A percentile compares a stretch with the other conserved stretches of the same genome.
These are phyloP conservation scores for Sebastes diaconus DNA, from an alignment of 2,797 vertebrate species.

Conservation along the genomic window DNA sequence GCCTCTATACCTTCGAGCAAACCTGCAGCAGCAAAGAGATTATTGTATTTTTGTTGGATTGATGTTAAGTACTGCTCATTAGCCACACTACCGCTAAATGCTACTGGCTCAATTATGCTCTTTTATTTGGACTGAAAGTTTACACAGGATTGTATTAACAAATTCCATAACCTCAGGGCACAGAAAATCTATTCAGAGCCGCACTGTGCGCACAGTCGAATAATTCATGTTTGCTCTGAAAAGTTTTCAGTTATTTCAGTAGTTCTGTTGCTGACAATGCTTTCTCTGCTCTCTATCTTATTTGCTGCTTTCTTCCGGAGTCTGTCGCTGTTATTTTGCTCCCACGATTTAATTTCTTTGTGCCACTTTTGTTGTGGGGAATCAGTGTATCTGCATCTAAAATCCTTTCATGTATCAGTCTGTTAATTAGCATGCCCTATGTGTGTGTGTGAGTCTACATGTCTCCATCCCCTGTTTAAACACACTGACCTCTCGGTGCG, in stretches of 20 bases:
- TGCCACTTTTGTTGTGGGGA: background rate
- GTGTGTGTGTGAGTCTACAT: conserved; percentile 15
- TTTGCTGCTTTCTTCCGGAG: background rate
- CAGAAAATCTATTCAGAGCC: background rate
- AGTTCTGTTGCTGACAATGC: background rate
- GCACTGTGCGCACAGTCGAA: background rate
- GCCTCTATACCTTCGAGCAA: background rate
- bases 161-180: conserved; percentile 30
- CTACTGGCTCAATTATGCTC: conserved; percentile 8
- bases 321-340: background rate
- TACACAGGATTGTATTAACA: conserved; percentile 24
- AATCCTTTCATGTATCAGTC: conserved; percentile 34
- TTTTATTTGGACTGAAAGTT: conserved; percentile 40
- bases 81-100: conserved; percentile 20
- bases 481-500: conserved; percentile 70
- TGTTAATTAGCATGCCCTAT: conserved; percentile 61
- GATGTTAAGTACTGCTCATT: conserved; percentile 40
- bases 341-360: background rate
- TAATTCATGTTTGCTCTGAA: background rate
- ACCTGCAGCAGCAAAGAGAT: conserved; percentile 10
- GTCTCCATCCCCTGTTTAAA: conserved; percentile 70
- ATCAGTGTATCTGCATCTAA: background rate
- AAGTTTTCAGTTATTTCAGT: background rate
- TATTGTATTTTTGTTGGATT: conserved; percentile 34
- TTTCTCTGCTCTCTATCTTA: background rate